Percentiles rank a stretch among this genome's conserved stretches.
Evolutionary conservation across 35 echinoderm and acorn worm genomes (phyloP).

Genomic region (Amphiura filiformis): DNA sequence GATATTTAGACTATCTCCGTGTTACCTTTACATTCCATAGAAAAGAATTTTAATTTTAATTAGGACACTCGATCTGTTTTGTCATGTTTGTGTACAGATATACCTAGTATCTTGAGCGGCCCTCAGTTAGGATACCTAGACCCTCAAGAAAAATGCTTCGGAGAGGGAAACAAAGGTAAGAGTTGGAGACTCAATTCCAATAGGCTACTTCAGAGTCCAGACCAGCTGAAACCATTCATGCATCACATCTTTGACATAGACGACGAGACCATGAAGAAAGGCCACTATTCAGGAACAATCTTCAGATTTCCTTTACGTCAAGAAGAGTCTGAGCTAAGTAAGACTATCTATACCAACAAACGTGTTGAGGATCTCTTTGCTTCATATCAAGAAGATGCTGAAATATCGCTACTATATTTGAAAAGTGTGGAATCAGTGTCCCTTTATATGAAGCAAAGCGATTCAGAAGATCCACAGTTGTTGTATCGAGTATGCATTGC

Average conservation of each 20-base stretch:
- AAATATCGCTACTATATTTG: slow-evolving; percentile 53
- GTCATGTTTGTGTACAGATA: neutral
- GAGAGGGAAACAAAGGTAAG: neutral
- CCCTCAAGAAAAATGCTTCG: neutral
- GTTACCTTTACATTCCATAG: no score
- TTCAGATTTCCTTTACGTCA: slow-evolving; percentile 76
- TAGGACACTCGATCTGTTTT: no score
- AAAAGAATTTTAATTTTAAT: no score
- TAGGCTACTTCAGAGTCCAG: neutral
- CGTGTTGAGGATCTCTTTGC: slow-evolving; percentile 31
- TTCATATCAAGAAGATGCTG: slow-evolving; percentile 59
- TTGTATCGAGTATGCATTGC: neutral
- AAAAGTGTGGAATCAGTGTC: slow-evolving; percentile 48
- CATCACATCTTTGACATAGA: neutral
- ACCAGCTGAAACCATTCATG: neutral
- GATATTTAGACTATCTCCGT: no score
- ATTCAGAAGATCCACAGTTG: neutral
- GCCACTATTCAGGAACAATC: slow-evolving; percentile 32
- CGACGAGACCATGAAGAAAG: neutral
- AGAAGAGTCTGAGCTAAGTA: slow-evolving; percentile 20
- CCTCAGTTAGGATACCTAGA: neutral
- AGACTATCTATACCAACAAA: slow-evolving; percentile 25
- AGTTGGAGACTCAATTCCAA: neutral
- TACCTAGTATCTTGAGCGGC: neutral
- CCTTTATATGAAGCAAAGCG: neutral